phyloP scores from a whole-genome alignment of 2,797 vertebrate genomes.

The Chaenodraco wilsoni region DNA sequence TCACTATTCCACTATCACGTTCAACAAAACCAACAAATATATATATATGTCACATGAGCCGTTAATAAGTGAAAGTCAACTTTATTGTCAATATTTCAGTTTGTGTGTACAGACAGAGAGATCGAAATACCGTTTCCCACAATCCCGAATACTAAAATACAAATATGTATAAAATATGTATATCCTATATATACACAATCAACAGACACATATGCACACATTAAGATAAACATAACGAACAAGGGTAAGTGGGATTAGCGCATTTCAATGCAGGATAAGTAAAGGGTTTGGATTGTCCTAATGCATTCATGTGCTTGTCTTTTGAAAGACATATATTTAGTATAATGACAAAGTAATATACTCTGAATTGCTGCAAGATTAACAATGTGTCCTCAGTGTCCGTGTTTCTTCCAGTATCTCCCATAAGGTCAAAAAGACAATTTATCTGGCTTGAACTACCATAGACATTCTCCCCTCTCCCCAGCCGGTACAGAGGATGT shows the following conservation, averaged over 20 bases:
- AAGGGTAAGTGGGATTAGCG: constrained; percentile 40
- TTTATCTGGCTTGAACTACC: constrained; percentile 50
- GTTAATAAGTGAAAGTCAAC: constrained; percentile 1
- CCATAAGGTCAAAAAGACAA: constrained; percentile 55
- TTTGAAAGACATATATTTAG: constrained; percentile 2
- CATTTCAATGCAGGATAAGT: constrained; percentile 33
- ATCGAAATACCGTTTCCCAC: too few relatives aligned
- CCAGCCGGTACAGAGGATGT: constrained; percentile 80
- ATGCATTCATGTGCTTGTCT: constrained; percentile 22
- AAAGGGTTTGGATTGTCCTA: constrained; percentile 33
- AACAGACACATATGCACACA: too few relatives aligned
- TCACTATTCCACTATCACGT: constrained; percentile 7
- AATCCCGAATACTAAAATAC: too few relatives aligned
- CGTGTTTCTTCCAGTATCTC: constrained; percentile 35
- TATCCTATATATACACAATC: too few relatives aligned
- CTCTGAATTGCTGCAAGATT: constrained; percentile 33
- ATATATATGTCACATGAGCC: constrained; percentile 21
- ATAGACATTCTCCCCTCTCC: constrained; percentile 50
- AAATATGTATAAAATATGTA: too few relatives aligned
- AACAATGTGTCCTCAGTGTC: constrained; percentile 42
- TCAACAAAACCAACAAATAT: constrained; percentile 28
- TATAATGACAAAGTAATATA: constrained; percentile 39
- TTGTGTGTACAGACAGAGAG: too few relatives aligned
- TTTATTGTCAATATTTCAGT: too few relatives aligned
- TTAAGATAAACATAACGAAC: constrained; percentile 9